Percentiles rank a stretch among this genome's conserved stretches.
Conservation (phyloP, 2,888 invertebrate species). For the Escarpia spicata region DNA sequence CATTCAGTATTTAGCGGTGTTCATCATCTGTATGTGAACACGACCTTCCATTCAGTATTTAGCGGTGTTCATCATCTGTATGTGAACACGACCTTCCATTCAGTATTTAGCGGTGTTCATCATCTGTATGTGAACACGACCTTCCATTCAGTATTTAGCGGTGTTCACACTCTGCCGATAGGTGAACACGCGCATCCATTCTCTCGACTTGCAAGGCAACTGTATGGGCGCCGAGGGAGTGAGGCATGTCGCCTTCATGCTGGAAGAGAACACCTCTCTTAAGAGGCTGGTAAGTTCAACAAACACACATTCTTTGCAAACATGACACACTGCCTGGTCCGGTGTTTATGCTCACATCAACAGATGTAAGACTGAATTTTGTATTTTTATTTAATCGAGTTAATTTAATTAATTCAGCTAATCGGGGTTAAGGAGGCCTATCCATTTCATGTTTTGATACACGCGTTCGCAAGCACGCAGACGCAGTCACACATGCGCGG, state of each 20-base stretch:
- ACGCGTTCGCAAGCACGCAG: neutral
- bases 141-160: neutral
- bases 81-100: too few relatives aligned
- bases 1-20: neutral
- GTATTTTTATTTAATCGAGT: neutral
- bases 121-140: neutral
- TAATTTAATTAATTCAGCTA: too few relatives aligned
- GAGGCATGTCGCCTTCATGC: slow-evolving; percentile 34
- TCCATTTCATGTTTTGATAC: too few relatives aligned
- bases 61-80: neutral
- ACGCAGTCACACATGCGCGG: too few relatives aligned
- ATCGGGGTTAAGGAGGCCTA: too few relatives aligned
- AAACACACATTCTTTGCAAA: neutral
- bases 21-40: neutral
- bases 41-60: too few relatives aligned
- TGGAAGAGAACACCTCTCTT: slow-evolving; percentile 36
- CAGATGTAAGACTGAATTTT: too few relatives aligned
- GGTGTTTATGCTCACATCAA: too few relatives aligned
- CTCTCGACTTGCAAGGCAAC: slow-evolving; percentile 39
- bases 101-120: too few relatives aligned
- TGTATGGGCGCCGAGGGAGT: slow-evolving; percentile 35
- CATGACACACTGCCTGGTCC: neutral
- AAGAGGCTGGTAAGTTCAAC: slow-evolving; percentile 33
- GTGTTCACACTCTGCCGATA: slow-evolving; percentile 18
- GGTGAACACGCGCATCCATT: slow-evolving; percentile 36